Evolutionary conservation across 64 coral and sea anemone species (phyloP).

Genomic region (Acropora yongei): DNA sequence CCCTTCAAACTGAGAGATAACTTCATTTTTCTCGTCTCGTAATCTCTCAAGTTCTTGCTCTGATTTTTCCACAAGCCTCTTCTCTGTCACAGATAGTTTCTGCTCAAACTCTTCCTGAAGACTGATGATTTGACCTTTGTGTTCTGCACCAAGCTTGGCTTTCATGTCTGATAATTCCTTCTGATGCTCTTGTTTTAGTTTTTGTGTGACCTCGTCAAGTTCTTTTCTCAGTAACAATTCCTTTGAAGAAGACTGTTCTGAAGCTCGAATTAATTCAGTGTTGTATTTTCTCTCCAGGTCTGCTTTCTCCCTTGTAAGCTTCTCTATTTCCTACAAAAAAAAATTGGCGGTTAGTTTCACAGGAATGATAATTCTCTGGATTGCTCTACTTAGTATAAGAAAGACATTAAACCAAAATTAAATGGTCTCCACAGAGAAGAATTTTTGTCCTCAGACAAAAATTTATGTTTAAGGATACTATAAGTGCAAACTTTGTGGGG

Average conservation of each 20-base stretch:
- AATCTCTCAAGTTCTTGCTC: conserved; percentile 73
- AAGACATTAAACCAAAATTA: no score
- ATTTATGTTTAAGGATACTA: no score
- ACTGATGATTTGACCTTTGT: conserved; percentile 36
- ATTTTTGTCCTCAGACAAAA: no score
- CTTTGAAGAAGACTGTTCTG: conserved; percentile 70
- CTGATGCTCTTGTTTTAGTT: conserved; percentile 62
- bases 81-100: conserved; percentile 41
- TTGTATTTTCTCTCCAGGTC: conserved; percentile 84
- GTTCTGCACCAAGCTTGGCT: conserved; percentile 50
- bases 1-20: conserved; percentile 72
- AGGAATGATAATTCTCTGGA: background rate
- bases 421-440: no score
- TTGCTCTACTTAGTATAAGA: background rate
- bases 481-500: no score
- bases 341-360: background rate
- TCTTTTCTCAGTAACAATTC: conserved; percentile 74
- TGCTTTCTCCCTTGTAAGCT: conserved; percentile 77
- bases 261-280: conserved; percentile 70
- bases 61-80: conserved; percentile 47
- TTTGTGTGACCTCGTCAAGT: conserved; percentile 76
- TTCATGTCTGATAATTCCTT: conserved; percentile 64
- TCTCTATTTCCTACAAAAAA: conserved; percentile 69
- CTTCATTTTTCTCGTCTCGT: conserved; percentile 66
- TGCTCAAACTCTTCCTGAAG: conserved; percentile 65